phyloP scores from a whole-genome alignment of 2,888 invertebrate genomes.

The Mellilla xanthometata region DNA sequence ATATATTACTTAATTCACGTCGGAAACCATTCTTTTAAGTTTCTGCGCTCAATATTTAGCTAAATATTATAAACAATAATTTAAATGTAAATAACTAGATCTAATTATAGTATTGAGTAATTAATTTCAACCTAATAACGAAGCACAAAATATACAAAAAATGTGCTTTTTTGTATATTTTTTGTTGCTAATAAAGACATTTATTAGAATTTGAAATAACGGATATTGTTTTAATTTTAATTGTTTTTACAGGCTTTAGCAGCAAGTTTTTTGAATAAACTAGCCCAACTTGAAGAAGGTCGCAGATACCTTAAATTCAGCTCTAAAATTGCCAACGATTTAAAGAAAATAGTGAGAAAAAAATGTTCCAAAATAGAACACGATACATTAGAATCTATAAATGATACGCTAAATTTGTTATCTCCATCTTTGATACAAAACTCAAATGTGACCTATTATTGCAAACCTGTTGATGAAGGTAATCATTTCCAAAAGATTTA shows the following conservation, averaged over 20 bases:
- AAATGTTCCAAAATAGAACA: slow-evolving; percentile 44
- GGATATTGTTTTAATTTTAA: no score
- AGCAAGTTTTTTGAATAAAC: slow-evolving; percentile 51
- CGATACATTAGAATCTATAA: slow-evolving; percentile 49
- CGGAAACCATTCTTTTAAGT: no score
- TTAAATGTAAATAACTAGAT: no score
- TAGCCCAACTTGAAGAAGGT: slow-evolving; percentile 64
- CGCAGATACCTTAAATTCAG: slow-evolving; percentile 64
- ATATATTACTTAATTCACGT: no score
- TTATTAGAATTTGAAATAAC: neutral
- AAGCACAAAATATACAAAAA: no score
- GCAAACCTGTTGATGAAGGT: slow-evolving; percentile 56
- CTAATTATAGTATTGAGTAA: no score
- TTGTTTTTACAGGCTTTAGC: slow-evolving; percentile 53
- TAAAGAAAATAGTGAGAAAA: slow-evolving; percentile 59
- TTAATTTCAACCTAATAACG: no score
- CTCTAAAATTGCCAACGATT: slow-evolving; percentile 63
- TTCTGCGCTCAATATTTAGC: no score
- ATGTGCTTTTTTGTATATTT: no score
- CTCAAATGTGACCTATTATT: slow-evolving; percentile 46
- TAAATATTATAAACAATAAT: no score
- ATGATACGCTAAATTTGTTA: slow-evolving; percentile 49
- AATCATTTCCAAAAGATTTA: slow-evolving; percentile 48
- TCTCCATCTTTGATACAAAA: slow-evolving; percentile 46
- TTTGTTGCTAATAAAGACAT: no score